Percentiles rank a stretch among this genome's conserved stretches.
phyloP scores from a whole-genome alignment of 2,888 invertebrate genomes.

The Bhutanitis thaidina region DNA sequence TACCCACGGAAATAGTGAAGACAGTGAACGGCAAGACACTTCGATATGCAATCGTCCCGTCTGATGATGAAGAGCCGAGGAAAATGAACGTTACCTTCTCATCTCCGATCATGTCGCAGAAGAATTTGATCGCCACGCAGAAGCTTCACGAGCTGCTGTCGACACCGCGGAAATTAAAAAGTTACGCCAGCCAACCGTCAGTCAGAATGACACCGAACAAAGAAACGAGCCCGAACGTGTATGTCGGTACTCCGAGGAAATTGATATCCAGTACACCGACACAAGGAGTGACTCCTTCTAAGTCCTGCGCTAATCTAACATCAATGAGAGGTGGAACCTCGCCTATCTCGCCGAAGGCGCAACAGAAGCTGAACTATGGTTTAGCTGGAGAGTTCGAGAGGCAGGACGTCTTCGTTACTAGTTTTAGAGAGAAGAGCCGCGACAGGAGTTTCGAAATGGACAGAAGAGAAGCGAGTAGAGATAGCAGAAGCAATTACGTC shows the following conservation, averaged over 20 bases:
- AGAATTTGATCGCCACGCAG: slow-evolving; percentile 85
- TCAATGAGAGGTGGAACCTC: slow-evolving; percentile 47
- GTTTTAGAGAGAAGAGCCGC: slow-evolving; percentile 57
- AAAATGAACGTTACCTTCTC: slow-evolving; percentile 62
- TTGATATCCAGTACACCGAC: slow-evolving; percentile 67
- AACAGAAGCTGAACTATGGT: slow-evolving; percentile 79
- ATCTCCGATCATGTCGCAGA: slow-evolving; percentile 71
- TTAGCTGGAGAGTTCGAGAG: slow-evolving; percentile 49
- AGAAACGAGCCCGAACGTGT: slow-evolving; percentile 42
- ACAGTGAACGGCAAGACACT: slow-evolving; percentile 81
- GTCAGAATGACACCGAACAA: slow-evolving; percentile 66
- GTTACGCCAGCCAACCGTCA: slow-evolving; percentile 74
- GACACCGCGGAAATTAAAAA: slow-evolving; percentile 83
- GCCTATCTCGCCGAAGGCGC: slow-evolving; percentile 74
- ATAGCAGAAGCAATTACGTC: slow-evolving; percentile 53
- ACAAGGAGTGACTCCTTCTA: slow-evolving; percentile 64
- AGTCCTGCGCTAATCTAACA: slow-evolving; percentile 68
- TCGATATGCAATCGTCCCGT: slow-evolving; percentile 81
- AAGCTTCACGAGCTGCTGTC: slow-evolving; percentile 87
- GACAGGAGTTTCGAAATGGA: slow-evolving; percentile 54
- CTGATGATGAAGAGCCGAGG: slow-evolving; percentile 74
- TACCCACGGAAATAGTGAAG: slow-evolving; percentile 79
- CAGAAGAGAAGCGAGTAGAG: slow-evolving; percentile 50
- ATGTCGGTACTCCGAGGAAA: slow-evolving; percentile 46
- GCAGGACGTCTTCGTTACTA: slow-evolving; percentile 66